A percentile compares a stretch with the other conserved stretches of the same genome.
phyloP scores from a whole-genome alignment of 2,113 vertebrate species.

The Chloebia gouldiae region DNA sequence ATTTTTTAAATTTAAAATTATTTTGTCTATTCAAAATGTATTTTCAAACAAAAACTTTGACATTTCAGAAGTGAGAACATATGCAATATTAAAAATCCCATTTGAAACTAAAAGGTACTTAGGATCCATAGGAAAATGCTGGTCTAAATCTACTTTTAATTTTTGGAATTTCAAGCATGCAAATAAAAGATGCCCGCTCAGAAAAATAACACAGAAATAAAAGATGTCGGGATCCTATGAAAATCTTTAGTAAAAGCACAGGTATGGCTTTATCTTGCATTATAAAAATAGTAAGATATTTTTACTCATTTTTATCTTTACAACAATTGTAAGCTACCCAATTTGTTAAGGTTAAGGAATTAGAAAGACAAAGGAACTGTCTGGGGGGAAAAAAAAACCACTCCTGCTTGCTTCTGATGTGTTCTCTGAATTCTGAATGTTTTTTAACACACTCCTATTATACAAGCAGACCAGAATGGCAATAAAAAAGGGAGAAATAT shows the following conservation, averaged over 20 bases:
- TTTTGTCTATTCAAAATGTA: background rate
- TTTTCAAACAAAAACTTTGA: background rate
- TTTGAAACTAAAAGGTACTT: background rate
- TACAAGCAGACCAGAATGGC: background rate
- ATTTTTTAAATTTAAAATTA: background rate
- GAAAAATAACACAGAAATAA: background rate
- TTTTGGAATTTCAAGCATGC: background rate
- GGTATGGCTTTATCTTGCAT: background rate
- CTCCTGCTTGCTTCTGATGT: background rate
- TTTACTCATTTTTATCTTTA: background rate
- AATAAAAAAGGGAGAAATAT: background rate
- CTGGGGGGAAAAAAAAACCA: accelerated
- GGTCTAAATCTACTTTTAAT: background rate
- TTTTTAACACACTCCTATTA: background rate
- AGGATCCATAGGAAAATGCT: background rate
- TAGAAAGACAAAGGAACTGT: background rate
- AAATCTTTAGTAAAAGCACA: background rate
- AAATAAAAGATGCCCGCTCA: background rate
- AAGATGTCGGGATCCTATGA: background rate
- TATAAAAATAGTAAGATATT: background rate
- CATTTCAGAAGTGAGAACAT: background rate
- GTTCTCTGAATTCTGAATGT: background rate
- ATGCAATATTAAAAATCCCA: background rate
- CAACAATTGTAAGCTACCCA: background rate
- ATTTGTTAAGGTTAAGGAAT: background rate